These are phyloP conservation scores for Gallirallus australis DNA, from an alignment of 2,797 vertebrate species.

Conservation along the genomic window DNA sequence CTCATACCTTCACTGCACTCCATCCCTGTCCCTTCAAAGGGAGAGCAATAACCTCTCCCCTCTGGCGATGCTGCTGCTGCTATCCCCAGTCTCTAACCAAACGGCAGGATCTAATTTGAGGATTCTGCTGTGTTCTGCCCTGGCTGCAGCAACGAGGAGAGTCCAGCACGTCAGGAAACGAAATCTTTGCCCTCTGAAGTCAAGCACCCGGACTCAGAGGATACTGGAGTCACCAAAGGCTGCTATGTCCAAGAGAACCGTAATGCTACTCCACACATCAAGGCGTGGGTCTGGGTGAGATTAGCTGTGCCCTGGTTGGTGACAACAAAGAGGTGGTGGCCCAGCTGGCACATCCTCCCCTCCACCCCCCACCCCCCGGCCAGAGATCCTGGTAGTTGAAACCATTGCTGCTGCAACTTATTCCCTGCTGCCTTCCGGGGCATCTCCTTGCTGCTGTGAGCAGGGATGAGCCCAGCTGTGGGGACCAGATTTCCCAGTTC, in stretches of 20 bases:
- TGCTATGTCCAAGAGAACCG: not conserved
- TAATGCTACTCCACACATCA: too few relatives aligned
- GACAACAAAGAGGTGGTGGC: not conserved
- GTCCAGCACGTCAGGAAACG: not conserved
- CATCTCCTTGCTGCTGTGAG: not conserved
- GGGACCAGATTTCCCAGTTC: not conserved
- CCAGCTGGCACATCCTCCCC: not conserved
- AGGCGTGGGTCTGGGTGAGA: not conserved
- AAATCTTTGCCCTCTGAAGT: not conserved
- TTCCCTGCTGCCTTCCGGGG: not conserved
- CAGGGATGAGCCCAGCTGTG: not conserved
- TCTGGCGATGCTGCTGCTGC: not conserved
- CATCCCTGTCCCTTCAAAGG: constrained; percentile 25
- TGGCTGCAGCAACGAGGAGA: not conserved
- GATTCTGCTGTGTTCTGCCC: not conserved
- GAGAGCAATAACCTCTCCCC: constrained; percentile 42
- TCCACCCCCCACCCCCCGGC: not conserved
- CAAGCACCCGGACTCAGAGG: not conserved
- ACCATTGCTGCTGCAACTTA: not conserved
- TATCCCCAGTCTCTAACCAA: not conserved
- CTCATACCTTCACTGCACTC: constrained; percentile 48
- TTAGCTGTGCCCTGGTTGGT: not conserved
- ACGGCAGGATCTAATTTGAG: not conserved
- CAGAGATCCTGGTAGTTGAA: not conserved
- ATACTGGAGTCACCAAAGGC: not conserved